Evolutionary conservation across 2,113 vertebrate species (phyloP).

Genomic region (Triplophysa siluroides): DNA sequence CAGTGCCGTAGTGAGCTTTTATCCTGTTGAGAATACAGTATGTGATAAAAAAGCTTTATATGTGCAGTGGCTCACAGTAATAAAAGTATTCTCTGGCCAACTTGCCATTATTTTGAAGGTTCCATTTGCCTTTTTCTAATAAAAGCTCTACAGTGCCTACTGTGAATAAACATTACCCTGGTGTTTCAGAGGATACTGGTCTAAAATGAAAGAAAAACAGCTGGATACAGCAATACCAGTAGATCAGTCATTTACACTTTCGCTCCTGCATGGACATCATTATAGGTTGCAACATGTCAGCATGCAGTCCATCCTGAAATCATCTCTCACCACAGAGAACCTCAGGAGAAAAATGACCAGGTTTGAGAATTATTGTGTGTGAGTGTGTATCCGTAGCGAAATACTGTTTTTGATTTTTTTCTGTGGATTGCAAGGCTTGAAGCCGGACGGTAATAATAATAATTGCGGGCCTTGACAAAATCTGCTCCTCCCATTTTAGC

Average conservation of each 20-base stretch:
- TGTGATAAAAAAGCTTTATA: background rate
- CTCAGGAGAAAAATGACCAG: constrained; percentile 57
- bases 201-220: constrained; percentile 54
- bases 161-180: constrained; percentile 51
- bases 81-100: constrained; percentile 46
- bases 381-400: constrained; percentile 55
- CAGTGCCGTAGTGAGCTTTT: background rate
- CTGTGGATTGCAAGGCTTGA: constrained; percentile 23
- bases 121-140: constrained; percentile 26
- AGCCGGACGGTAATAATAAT: constrained; percentile 36
- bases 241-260: constrained; percentile 53
- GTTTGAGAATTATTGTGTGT: constrained; percentile 48
- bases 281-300: constrained; percentile 54
- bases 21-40: background rate
- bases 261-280: constrained; percentile 64
- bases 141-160: constrained; percentile 28
- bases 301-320: constrained; percentile 53
- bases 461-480: constrained; percentile 45
- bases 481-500: background rate
- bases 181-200: constrained; percentile 43
- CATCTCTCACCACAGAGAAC: constrained; percentile 47
- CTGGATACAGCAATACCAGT: constrained; percentile 48
- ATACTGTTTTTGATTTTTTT: constrained; percentile 20
- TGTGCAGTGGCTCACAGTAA: background rate
- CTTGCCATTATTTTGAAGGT: constrained; percentile 32